These are phyloP conservation scores for Trematocara stigmaticum DNA, from an alignment of 2,113 vertebrate genomes.

Conservation along the genomic window DNA sequence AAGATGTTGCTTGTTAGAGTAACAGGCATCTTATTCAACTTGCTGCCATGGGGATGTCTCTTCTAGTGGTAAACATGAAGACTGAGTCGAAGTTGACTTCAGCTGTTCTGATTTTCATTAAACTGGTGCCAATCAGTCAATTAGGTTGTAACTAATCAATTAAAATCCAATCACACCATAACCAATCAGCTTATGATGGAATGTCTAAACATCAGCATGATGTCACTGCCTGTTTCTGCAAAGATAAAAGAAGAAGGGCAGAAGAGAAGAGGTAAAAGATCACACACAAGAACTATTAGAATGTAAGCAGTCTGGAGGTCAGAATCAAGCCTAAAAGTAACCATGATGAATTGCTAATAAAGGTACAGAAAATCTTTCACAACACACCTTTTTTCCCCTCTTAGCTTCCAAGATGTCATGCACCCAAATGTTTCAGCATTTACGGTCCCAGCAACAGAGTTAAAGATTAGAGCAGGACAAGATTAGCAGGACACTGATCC, in stretches of 20 bases:
- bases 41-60: not conserved
- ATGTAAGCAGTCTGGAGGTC: constrained; percentile 6
- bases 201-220: constrained; percentile 23
- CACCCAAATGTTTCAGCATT: not conserved
- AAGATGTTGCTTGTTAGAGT: not conserved
- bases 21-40: not conserved
- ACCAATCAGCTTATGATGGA: constrained; percentile 51
- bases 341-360: constrained; percentile 42
- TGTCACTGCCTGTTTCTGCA: constrained; percentile 25
- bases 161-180: constrained; percentile 68
- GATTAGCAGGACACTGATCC: not conserved
- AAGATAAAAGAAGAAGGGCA: constrained; percentile 36
- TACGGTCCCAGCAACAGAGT: not conserved
- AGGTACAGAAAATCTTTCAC: not conserved
- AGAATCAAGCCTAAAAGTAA: constrained; percentile 19
- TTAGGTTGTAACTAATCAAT: constrained; percentile 68
- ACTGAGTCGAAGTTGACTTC: not conserved
- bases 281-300: constrained; percentile 12
- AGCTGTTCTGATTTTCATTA: constrained; percentile 37
- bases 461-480: not conserved
- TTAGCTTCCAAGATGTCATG: not conserved
- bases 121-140: constrained; percentile 43
- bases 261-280: constrained; percentile 8
- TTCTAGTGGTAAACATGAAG: not conserved
- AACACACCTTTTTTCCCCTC: not conserved